phyloP scores from a whole-genome alignment of 1,140 invertebrate genomes.

The Calephelis nemesis region DNA sequence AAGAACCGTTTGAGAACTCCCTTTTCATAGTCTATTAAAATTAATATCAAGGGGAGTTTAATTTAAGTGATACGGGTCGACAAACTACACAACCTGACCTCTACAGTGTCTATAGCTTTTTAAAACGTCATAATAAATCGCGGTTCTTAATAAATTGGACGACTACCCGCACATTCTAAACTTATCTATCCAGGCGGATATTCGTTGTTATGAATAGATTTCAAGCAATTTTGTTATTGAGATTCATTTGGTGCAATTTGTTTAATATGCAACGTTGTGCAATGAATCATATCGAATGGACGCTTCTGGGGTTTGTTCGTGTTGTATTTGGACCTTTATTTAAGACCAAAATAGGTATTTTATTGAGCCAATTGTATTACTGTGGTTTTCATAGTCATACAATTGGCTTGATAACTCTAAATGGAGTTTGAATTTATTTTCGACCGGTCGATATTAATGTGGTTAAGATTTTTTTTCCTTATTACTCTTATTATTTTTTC shows the following conservation, averaged over 20 bases:
- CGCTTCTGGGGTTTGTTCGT: too few relatives aligned
- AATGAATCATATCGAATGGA: constrained; percentile 17
- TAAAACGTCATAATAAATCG: constrained; percentile 31
- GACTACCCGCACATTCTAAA: constrained; percentile 61
- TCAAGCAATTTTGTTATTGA: constrained; percentile 65
- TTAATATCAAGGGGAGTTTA: constrained; percentile 73
- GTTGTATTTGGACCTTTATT: too few relatives aligned
- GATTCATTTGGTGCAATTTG: constrained; percentile 56
- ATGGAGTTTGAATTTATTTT: too few relatives aligned
- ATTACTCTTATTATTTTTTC: too few relatives aligned
- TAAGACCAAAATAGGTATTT: too few relatives aligned
- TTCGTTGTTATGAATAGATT: constrained; percentile 63
- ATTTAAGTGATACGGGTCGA: constrained; percentile 71
- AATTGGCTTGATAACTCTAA: too few relatives aligned
- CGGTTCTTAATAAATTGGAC: constrained; percentile 43
- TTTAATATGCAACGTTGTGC: constrained; percentile 46
- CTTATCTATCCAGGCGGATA: constrained; percentile 60
- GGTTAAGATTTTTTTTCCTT: too few relatives aligned
- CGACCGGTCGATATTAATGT: too few relatives aligned
- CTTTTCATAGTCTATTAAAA: constrained; percentile 74
- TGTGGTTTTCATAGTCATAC: too few relatives aligned
- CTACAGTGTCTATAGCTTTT: constrained; percentile 33
- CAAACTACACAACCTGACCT: constrained; percentile 45
- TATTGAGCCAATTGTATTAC: too few relatives aligned
- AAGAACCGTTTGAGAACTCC: constrained; percentile 63